Evolutionary conservation across 2,113 vertebrate genomes (phyloP).

Genomic region (Aspiorhynchus laticeps): DNA sequence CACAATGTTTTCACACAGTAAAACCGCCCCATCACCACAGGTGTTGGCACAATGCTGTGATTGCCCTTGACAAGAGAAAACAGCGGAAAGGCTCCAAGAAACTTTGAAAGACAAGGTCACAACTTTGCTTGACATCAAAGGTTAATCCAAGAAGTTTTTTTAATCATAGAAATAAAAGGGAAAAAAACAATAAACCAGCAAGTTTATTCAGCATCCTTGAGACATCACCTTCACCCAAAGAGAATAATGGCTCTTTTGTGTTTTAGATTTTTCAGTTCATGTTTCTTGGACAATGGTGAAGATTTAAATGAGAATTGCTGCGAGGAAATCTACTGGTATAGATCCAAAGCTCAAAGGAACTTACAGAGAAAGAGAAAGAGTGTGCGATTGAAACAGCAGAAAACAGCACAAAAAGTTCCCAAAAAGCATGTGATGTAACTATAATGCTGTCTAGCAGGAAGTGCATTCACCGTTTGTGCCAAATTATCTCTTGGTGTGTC

Average conservation of each 20-base stretch:
- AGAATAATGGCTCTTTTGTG: constrained; percentile 47
- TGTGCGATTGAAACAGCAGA: neutral
- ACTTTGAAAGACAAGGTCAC: constrained; percentile 49
- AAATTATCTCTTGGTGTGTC: neutral
- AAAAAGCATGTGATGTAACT: neutral
- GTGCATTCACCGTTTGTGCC: neutral
- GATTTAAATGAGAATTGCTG: constrained; percentile 47
- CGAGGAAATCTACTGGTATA: constrained; percentile 40
- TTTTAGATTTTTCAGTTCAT: constrained; percentile 41
- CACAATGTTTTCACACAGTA: constrained; percentile 45
- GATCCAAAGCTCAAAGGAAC: constrained; percentile 32
- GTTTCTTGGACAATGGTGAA: constrained; percentile 32
- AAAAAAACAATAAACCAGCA: constrained; percentile 22
- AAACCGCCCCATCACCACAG: constrained; percentile 47
- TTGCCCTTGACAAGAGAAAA: constrained; percentile 55
- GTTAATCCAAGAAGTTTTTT: constrained; percentile 40
- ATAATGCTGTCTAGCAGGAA: neutral
- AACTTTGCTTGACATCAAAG: constrained; percentile 44
- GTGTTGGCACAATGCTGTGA: constrained; percentile 50
- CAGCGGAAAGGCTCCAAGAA: constrained; percentile 39
- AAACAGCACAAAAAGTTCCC: neutral
- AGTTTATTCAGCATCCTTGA: constrained; percentile 29
- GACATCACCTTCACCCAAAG: constrained; percentile 32
- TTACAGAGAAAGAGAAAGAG: neutral
- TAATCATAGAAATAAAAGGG: neutral